Conservation (phyloP, 1,140 invertebrate genomes). For the Drosophila pseudoananassae region DNA sequence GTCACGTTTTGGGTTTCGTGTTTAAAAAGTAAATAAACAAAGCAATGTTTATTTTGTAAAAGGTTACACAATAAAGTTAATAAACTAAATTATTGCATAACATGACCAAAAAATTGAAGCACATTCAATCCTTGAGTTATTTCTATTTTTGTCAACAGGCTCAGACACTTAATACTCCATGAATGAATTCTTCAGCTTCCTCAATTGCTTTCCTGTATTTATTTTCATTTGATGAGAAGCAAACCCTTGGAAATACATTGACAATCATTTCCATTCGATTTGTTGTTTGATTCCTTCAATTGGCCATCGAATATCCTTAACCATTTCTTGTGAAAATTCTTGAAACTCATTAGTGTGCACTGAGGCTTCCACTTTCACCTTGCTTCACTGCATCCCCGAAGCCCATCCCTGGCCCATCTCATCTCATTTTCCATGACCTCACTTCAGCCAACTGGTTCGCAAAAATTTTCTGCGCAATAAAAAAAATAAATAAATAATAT, state of each 20-base stretch:
- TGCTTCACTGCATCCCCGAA: slow-evolving; percentile 19
- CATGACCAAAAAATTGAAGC: not conserved
- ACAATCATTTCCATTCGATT: slow-evolving; percentile 43
- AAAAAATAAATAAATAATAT: slow-evolving; percentile 1
- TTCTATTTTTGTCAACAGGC: not conserved
- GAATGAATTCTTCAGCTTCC: not conserved
- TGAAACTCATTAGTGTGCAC: slow-evolving; percentile 61
- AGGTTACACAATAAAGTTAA: no score
- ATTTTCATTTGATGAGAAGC: slow-evolving; percentile 5
- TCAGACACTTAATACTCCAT: slow-evolving; percentile 11
- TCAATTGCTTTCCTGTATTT: not conserved
- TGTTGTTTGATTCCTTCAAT: slow-evolving; percentile 31
- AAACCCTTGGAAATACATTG: slow-evolving; percentile 2
- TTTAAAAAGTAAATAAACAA: not conserved
- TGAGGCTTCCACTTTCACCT: slow-evolving; percentile 45
- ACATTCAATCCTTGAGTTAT: not conserved
- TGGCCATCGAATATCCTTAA: slow-evolving; percentile 4
- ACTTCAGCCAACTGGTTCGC: not conserved
- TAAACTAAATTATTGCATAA: not conserved
- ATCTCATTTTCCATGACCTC: slow-evolving; percentile 18
- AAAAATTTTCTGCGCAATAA: slow-evolving; percentile 24
- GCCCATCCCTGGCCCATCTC: not conserved
- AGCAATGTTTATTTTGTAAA: not conserved
- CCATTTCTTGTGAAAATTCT: slow-evolving; percentile 31
- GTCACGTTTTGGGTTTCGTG: not conserved